Conservation (phyloP, 1,140 invertebrate genomes). For the Latrodectus geometricus region DNA sequence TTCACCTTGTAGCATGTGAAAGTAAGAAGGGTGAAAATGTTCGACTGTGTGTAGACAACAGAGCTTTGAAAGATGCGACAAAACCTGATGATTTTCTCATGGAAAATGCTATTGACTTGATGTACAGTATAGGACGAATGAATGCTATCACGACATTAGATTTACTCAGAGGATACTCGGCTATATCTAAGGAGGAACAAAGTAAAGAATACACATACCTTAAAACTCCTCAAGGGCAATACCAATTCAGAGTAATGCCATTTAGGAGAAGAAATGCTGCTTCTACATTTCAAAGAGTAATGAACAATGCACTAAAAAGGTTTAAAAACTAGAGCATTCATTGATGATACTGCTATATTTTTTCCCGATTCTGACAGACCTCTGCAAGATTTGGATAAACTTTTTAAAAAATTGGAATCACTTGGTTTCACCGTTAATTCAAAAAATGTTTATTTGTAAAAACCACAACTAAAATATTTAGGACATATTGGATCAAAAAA, state of each 20-base stretch:
- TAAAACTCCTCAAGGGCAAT: conserved; percentile 1
- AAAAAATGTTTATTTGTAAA: too few relatives aligned
- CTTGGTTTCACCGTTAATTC: too few relatives aligned
- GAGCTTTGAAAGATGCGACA: neutral
- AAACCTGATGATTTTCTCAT: neutral
- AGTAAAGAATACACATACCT: neutral
- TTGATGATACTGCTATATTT: conserved; percentile 65
- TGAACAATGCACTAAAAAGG: conserved; percentile 62
- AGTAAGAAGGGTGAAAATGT: neutral
- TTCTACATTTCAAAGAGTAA: conserved; percentile 65
- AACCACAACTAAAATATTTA: neutral
- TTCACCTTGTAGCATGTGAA: conserved; percentile 4
- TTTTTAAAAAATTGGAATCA: conserved; percentile 22
- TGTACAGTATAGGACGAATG: neutral
- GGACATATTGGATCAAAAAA: neutral
- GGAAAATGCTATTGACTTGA: neutral
- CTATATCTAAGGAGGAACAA: neutral
- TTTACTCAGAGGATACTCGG: neutral
- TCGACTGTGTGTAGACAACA: neutral
- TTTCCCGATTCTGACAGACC: conserved; percentile 46
- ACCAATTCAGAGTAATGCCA: neutral
- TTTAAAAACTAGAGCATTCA: conserved; percentile 59
- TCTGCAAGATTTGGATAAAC: conserved; percentile 1
- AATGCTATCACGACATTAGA: neutral
- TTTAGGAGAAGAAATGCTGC: conserved; percentile 65